These are phyloP conservation scores for Synanthedon myopaeformis DNA, from an alignment of 2,888 invertebrate genomes.

Conservation along the genomic window DNA sequence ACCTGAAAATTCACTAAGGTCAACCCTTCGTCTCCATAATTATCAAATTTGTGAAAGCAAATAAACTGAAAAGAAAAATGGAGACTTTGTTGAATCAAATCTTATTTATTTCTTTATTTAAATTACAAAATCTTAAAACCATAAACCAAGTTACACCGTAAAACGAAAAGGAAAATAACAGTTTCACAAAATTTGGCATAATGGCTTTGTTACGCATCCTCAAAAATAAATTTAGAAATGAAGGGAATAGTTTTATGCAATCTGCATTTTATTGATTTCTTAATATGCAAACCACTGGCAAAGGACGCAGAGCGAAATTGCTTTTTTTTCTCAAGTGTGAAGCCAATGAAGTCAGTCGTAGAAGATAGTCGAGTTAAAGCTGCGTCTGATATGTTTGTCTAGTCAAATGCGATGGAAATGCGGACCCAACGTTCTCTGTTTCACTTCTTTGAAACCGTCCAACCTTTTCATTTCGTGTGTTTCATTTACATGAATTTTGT, in stretches of 20 bases:
- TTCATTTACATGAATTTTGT: background rate
- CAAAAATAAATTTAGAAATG: background rate
- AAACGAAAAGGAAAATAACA: too few species aligned
- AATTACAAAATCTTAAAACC: too few species aligned
- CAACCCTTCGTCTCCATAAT: too few species aligned
- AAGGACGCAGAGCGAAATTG: conserved; percentile 49
- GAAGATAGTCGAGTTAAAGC: conserved; percentile 43
- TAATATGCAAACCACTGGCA: conserved; percentile 48
- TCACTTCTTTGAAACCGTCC: conserved; percentile 20
- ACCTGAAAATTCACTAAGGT: too few species aligned
- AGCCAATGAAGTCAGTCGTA: conserved; percentile 54
- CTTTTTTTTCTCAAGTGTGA: conserved; percentile 48
- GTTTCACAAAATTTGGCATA: too few species aligned
- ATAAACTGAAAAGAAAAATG: too few species aligned
- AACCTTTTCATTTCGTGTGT: background rate
- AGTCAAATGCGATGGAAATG: conserved; percentile 68
- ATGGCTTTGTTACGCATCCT: too few species aligned
- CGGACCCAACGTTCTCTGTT: conserved; percentile 30
- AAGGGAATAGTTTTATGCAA: conserved; percentile 11
- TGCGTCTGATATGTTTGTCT: conserved; percentile 55
- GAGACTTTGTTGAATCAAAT: too few species aligned
- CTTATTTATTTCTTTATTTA: too few species aligned
- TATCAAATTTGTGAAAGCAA: too few species aligned
- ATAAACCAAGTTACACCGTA: too few species aligned
- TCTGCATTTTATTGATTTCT: conserved; percentile 67